A percentile compares a stretch with the other conserved stretches of the same genome.
Conservation (phyloP, 1,140 invertebrate genomes). For the Calephelis virginiensis region DNA sequence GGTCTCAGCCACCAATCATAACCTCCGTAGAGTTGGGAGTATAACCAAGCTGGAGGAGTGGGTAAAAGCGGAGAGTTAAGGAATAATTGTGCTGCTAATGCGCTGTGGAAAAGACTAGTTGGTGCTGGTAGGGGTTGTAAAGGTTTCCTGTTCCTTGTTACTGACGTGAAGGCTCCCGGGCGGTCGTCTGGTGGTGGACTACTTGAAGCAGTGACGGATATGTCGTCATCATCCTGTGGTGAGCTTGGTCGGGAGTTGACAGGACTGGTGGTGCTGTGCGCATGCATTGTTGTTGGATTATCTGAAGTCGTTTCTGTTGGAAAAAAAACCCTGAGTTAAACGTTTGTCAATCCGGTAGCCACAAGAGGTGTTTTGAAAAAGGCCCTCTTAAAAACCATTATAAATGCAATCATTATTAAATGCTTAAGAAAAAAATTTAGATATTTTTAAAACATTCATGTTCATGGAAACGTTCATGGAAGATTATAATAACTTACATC, state of each 20-base stretch:
- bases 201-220: conserved; percentile 83
- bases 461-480: too few relatives aligned
- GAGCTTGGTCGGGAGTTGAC: conserved; percentile 74
- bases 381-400: too few relatives aligned
- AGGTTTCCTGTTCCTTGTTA: conserved; percentile 67
- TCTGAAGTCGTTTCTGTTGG: conserved; percentile 57
- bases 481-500: too few relatives aligned
- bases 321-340: conserved; percentile 26
- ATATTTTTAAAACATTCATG: too few relatives aligned
- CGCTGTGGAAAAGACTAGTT: conserved; percentile 81
- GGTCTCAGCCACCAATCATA: conserved; percentile 83
- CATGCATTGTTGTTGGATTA: conserved; percentile 68
- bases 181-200: conserved; percentile 74
- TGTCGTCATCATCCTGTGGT: conserved; percentile 82
- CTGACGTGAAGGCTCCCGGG: conserved; percentile 76
- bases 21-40: conserved; percentile 83
- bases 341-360: too few relatives aligned
- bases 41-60: conserved; percentile 86
- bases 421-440: too few relatives aligned
- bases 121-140: conserved; percentile 69
- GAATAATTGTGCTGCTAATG: conserved; percentile 84
- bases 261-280: conserved; percentile 83
- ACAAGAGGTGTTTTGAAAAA: too few relatives aligned
- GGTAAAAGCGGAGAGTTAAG: conserved; percentile 84
- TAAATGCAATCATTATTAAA: too few relatives aligned